These are phyloP conservation scores for Rhea pennata DNA, from an alignment of 2,113 vertebrate species.

Conservation along the genomic window DNA sequence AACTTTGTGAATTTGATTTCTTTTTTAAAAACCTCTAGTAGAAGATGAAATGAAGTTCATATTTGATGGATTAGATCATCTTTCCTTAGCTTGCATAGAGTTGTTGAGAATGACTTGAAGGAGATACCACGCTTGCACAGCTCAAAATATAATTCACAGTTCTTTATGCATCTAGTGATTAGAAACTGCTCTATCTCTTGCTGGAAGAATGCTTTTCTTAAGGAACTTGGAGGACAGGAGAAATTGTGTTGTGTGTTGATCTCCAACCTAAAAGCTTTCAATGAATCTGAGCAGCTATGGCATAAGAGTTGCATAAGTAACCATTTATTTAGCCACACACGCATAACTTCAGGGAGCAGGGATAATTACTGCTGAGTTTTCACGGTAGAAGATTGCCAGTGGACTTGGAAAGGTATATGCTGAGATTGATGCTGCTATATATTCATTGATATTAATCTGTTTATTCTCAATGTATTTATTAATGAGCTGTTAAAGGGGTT, in stretches of 20 bases:
- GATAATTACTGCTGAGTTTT: not conserved
- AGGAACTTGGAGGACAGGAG: not conserved
- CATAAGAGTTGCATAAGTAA: not conserved
- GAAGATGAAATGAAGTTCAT: not conserved
- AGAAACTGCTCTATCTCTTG: not conserved
- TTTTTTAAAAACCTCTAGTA: not conserved
- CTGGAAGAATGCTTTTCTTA: not conserved
- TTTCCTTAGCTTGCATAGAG: not conserved
- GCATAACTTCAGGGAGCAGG: not conserved
- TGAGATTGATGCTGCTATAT: not conserved
- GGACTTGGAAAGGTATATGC: not conserved
- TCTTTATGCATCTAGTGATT: not conserved
- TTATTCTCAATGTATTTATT: constrained; percentile 26
- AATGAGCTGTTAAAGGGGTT: constrained; percentile 1
- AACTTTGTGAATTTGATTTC: not conserved
- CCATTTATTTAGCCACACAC: not conserved
- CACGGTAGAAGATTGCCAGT: not conserved
- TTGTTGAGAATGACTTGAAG: not conserved
- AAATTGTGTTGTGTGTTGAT: not conserved
- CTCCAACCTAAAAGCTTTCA: not conserved
- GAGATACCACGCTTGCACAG: not conserved
- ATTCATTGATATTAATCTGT: constrained; percentile 10
- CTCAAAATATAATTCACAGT: not conserved
- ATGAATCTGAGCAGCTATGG: not conserved
- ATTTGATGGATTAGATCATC: not conserved